phyloP scores from a whole-genome alignment of 2,113 vertebrate species.

The Chloroceryle aenea region DNA sequence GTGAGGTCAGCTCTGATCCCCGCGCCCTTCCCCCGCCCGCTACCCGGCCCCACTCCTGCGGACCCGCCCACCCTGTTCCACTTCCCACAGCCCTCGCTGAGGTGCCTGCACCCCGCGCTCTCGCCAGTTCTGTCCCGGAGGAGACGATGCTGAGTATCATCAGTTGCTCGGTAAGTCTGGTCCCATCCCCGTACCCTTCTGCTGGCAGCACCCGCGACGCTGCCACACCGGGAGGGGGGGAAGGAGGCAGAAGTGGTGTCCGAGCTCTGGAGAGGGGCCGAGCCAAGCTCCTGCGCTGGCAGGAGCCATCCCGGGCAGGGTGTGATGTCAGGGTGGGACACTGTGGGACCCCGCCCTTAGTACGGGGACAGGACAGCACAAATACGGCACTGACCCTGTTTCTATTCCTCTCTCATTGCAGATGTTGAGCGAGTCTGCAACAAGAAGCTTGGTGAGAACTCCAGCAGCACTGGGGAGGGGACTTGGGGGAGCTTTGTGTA shows the following conservation, averaged over 20 bases:
- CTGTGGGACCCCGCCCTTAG: too few relatives aligned
- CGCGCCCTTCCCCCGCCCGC: too few relatives aligned
- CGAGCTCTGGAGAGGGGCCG: rapidly evolving
- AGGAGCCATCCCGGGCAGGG: neutral
- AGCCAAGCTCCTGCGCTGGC: too few relatives aligned
- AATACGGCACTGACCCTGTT: rapidly evolving
- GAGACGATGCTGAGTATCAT: too few relatives aligned
- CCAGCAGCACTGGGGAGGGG: rapidly evolving
- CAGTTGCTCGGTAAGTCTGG: neutral
- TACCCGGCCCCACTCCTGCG: neutral
- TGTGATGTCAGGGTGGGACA: too few relatives aligned
- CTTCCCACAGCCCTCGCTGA: neutral
- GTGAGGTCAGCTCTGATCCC: too few relatives aligned
- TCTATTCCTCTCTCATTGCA: neutral
- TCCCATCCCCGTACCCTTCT: neutral
- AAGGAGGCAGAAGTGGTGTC: too few relatives aligned
- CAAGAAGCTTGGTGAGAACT: neutral
- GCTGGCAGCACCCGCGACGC: too few relatives aligned
- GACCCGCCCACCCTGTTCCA: neutral
- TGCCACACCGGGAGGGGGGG: rapidly evolving
- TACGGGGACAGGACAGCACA: rapidly evolving
- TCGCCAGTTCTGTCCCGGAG: rapidly evolving
- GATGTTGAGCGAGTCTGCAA: rapidly evolving
- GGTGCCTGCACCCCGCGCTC: neutral
- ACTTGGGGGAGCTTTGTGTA: too few relatives aligned